phyloP scores from a whole-genome alignment of 1,140 invertebrate genomes.

The Trachelipus rathkii region DNA sequence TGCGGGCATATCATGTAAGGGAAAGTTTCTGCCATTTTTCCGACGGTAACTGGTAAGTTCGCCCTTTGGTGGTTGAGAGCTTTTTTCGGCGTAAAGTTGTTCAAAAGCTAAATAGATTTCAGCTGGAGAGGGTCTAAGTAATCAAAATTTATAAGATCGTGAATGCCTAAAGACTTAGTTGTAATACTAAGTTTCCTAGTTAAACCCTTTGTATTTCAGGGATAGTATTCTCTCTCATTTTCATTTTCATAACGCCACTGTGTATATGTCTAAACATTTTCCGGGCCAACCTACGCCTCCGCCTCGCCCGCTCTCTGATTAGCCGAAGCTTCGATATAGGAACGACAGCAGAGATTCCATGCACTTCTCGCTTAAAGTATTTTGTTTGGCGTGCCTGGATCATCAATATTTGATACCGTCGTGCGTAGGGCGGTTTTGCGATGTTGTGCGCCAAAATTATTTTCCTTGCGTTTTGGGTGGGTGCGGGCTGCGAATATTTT shows the following conservation, averaged over 20 bases:
- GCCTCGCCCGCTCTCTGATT: slow-evolving; percentile 91
- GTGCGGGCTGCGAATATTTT: slow-evolving; percentile 97
- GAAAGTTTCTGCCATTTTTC: slow-evolving; percentile 98
- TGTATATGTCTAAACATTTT: slow-evolving; percentile 96
- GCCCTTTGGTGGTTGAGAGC: slow-evolving; percentile 94
- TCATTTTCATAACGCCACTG: slow-evolving; percentile 97
- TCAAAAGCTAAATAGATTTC: slow-evolving; percentile 93
- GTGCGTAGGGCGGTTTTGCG: slow-evolving; percentile 97
- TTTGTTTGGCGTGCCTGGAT: slow-evolving; percentile 98
- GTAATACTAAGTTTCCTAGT: slow-evolving; percentile 94
- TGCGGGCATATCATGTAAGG: slow-evolving; percentile 98
- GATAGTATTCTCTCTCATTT: slow-evolving; percentile 93
- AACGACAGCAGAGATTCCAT: slow-evolving; percentile 96
- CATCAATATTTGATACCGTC: slow-evolving; percentile 99
- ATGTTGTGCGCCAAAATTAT: slow-evolving; percentile 95
- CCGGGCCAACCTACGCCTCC: slow-evolving; percentile 87
- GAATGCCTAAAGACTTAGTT: slow-evolving; percentile 93
- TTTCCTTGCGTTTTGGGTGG: slow-evolving; percentile 85
- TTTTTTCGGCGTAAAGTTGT: slow-evolving; percentile 95
- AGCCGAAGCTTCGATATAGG: slow-evolving; percentile 94
- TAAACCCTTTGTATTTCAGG: slow-evolving; percentile 97
- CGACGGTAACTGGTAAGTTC: slow-evolving; percentile 94
- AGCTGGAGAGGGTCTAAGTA: slow-evolving; percentile 97
- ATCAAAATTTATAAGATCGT: slow-evolving; percentile 97
- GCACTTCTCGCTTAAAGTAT: slow-evolving; percentile 95